Evolutionary conservation across 2,113 vertebrate genomes (phyloP).

Genomic region (Epinephelus lanceolatus): DNA sequence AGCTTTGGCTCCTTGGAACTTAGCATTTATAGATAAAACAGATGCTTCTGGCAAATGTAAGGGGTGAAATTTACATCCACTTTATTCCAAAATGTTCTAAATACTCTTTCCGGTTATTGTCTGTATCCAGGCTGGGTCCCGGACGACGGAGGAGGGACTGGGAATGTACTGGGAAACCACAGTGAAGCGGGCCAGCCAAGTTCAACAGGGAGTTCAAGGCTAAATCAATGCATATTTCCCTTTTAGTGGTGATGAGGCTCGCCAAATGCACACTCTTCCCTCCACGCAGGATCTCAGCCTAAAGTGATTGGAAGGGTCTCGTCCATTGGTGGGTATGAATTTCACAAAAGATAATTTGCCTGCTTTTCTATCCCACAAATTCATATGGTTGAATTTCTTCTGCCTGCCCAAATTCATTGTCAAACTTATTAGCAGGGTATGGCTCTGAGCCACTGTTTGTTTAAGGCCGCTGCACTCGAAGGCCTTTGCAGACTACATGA

Average conservation of each 20-base stretch:
- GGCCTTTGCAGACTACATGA: slow-evolving; percentile 68
- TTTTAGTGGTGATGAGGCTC: slow-evolving; percentile 74
- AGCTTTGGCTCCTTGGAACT: slow-evolving; percentile 66
- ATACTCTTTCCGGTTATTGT: slow-evolving; percentile 85
- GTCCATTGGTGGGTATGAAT: slow-evolving; percentile 66
- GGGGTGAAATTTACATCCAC: slow-evolving; percentile 81
- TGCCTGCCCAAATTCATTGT: slow-evolving; percentile 65
- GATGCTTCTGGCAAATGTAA: slow-evolving; percentile 80
- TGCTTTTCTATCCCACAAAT: slow-evolving; percentile 64
- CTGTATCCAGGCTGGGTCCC: slow-evolving; percentile 70
- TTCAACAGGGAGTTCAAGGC: slow-evolving; percentile 82
- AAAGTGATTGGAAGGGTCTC: slow-evolving; percentile 64
- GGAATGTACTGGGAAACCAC: slow-evolving; percentile 81
- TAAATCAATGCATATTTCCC: slow-evolving; percentile 84
- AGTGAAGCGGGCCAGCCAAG: slow-evolving; percentile 76
- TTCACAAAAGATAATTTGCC: slow-evolving; percentile 72
- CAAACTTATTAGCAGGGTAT: slow-evolving; percentile 67
- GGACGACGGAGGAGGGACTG: slow-evolving; percentile 68
- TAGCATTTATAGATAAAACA: slow-evolving; percentile 83
- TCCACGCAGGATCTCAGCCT: slow-evolving; percentile 56
- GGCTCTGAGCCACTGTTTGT: slow-evolving; percentile 78
- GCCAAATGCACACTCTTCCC: slow-evolving; percentile 72
- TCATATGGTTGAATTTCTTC: slow-evolving; percentile 58
- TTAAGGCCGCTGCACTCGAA: slow-evolving; percentile 72
- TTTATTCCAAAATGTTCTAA: slow-evolving; percentile 82